Base-by-base conservation (phyloP, 2,113 vertebrate genomes). In the Pionites leucogaster region DNA sequence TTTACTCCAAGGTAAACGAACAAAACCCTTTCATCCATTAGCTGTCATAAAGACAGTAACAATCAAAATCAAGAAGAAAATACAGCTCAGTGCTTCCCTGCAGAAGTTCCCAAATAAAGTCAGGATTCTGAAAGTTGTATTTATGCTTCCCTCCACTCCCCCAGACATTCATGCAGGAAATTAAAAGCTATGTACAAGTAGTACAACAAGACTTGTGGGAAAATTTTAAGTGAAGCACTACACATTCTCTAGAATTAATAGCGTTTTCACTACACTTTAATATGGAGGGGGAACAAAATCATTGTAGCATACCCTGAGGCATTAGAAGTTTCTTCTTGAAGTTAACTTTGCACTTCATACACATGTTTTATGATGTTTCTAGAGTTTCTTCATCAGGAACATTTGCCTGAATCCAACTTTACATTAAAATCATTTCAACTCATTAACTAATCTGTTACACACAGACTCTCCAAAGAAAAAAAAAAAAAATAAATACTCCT, bases 101-200 rank as follows among this genome's bases (percentile, higher is more conserved):
- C 9, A 75, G 10, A 90, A 93, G n/a, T 59, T 94, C 53, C 80
- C 62, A 88, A 88, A 90, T 67, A 39, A 88, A 77, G 52, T 62
- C 31, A 74, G 15, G 13, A 80, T 83, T 72, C 67, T 77, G 13
- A 18, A 90, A 92, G 68, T 11, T 74, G 31, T 22, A 50, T 44
- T 86, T 68, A 78, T 19, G 12, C 12, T 68, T 9, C 10, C 31
- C 41, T 59, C 55, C 53, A 57, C 64, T 33, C 33, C 8, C 16
- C n/a, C 37, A 50, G 9, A 69, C 5, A 81, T 33, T 42, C 14
- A 17, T 0, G 4, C 33, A 72, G 29, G 25, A 90, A 83, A 92
- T 41, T 70, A 64, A 78, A 84, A 79, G 23, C 62, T 42, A 64
- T 13, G 59, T 7, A 0, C 3, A 75, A 92, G 24, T 37, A 57